Evolutionary conservation across 2,797 vertebrate species (phyloP).

Genomic region (Macropus fuliginosus): DNA sequence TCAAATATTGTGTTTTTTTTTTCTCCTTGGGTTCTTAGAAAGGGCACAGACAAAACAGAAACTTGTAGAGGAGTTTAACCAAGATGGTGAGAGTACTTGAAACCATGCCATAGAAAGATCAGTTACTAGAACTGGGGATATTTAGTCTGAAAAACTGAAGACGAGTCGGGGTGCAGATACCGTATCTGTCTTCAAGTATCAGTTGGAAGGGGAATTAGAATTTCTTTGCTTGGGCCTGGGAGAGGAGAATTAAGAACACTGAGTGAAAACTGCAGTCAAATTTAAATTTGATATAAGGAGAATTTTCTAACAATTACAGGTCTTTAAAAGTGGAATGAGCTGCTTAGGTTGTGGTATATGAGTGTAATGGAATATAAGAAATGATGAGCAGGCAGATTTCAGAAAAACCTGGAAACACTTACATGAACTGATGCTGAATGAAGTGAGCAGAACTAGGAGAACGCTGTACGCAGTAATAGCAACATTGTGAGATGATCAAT

Average conservation of each 20-base stretch:
- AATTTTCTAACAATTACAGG: no score
- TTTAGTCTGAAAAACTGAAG: not conserved
- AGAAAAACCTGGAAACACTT: no score
- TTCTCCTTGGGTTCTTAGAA: not conserved
- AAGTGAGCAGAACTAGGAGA: no score
- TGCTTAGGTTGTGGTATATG: no score
- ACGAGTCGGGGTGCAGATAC: not conserved
- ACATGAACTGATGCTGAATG: no score
- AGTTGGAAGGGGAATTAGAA: not conserved
- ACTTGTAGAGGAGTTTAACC: not conserved
- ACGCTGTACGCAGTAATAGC: no score
- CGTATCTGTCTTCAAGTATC: not conserved
- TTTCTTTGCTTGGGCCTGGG: not conserved
- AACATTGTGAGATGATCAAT: no score
- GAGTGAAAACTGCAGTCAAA: not conserved
- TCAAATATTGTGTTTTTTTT: not conserved
- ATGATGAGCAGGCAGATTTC: no score
- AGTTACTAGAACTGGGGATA: not conserved
- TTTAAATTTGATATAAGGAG: not conserved
- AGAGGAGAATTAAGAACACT: not conserved
- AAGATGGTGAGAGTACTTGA: not conserved
- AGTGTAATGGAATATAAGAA: no score
- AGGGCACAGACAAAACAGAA: not conserved
- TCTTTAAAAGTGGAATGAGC: no score
- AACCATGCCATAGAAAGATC: not conserved